A percentile compares a stretch with the other conserved stretches of the same genome.
phyloP scores from a whole-genome alignment of 2,113 vertebrate species.

The Apeltes quadracus region DNA sequence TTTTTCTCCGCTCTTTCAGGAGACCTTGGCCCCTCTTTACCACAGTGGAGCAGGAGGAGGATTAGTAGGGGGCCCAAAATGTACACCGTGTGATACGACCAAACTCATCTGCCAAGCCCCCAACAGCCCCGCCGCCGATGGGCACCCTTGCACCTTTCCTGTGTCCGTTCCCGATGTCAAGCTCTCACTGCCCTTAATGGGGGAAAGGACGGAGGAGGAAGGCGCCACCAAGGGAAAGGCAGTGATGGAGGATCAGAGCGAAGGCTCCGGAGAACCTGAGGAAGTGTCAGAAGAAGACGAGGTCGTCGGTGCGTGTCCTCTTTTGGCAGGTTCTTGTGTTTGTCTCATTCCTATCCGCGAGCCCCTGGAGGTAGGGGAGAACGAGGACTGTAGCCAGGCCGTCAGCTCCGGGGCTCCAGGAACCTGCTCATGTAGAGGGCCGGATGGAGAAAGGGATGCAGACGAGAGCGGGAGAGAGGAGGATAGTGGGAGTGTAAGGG shows the following conservation, averaged over 20 bases:
- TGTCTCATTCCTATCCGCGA: conserved; percentile 78
- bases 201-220: conserved; percentile 27
- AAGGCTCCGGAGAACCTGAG: conserved; percentile 60
- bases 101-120: conserved; percentile 70
- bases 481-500: conserved; percentile 7
- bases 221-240: conserved; percentile 27
- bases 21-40: conserved; percentile 78
- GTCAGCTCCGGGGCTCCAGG: conserved; percentile 78
- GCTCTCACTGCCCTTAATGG: conserved; percentile 47
- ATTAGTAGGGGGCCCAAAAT: conserved; percentile 48
- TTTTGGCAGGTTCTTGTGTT: conserved; percentile 73
- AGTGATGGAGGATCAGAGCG: conserved; percentile 23
- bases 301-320: conserved; percentile 43
- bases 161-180: conserved; percentile 30
- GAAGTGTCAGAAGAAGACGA: conserved; percentile 71
- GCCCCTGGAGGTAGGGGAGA: conserved; percentile 91
- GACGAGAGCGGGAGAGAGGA: conserved; percentile 38
- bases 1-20: conserved; percentile 60
- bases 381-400: conserved; percentile 90
- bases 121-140: conserved; percentile 33
- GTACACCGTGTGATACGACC: conserved; percentile 68
- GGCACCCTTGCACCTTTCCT: conserved; percentile 53
- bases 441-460: conserved; percentile 35
- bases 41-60: conserved; percentile 54
- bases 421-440: conserved; percentile 73